Percentiles rank a stretch among this genome's conserved stretches.
These are phyloP conservation scores for Capromys pilorides DNA, from an alignment of 2,797 vertebrate species.

Conservation along the genomic window DNA sequence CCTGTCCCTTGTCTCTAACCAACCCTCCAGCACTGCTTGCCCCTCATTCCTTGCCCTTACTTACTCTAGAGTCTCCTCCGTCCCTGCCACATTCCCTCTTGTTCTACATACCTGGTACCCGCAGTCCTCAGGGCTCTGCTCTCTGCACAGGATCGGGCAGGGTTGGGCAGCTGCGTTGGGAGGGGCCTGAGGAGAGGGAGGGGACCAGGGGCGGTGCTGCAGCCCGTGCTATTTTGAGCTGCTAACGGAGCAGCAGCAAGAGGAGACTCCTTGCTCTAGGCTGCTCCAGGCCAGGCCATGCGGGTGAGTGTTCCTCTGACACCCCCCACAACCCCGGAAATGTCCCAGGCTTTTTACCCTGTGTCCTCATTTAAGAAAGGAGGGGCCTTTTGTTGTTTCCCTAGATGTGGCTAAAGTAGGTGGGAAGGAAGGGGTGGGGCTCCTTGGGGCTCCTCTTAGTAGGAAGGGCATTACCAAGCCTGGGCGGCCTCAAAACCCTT, in stretches of 20 bases:
- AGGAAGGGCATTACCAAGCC: not conserved
- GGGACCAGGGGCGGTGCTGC: constrained; percentile 73
- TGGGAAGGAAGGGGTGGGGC: constrained; percentile 19
- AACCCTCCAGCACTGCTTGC: constrained; percentile 30
- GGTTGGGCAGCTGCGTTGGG: constrained; percentile 53
- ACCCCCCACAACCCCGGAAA: constrained; percentile 59
- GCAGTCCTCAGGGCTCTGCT: constrained; percentile 72
- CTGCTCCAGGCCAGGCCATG: constrained; percentile 77
- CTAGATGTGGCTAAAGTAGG: constrained; percentile 52
- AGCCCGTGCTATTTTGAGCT: constrained; percentile 80
- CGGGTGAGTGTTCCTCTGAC: constrained; percentile 79
- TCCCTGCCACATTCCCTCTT: not conserved
- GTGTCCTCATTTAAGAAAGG: constrained; percentile 63
- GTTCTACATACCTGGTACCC: constrained; percentile 69
- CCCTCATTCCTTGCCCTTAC: not conserved
- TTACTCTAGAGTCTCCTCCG: constrained; percentile 32
- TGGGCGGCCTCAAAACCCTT: not conserved
- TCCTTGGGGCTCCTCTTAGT: constrained; percentile 9
- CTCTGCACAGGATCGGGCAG: constrained; percentile 28
- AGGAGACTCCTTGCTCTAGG: constrained; percentile 72
- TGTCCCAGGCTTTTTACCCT: constrained; percentile 20
- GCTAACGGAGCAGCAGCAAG: constrained; percentile 74
- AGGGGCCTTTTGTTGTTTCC: constrained; percentile 54
- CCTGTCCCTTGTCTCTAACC: constrained; percentile 47
- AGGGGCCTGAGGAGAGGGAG: constrained; percentile 61